Conservation (phyloP, 2,888 invertebrate species). For the Copidosoma aretas region DNA sequence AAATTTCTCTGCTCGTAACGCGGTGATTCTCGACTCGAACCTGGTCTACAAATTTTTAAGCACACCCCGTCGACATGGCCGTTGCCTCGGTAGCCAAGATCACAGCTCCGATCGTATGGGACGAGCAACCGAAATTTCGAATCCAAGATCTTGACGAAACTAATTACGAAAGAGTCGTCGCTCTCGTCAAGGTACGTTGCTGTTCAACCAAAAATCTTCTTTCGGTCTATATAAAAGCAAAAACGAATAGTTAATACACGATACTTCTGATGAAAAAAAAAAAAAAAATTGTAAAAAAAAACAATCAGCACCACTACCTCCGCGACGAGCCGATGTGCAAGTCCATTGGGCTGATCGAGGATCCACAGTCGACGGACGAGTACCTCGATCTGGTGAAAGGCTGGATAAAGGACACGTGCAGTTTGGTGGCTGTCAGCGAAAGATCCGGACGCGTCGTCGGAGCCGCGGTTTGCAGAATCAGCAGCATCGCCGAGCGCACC, state of each 20-base stretch:
- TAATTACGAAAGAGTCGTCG: conserved; percentile 50
- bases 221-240: background rate
- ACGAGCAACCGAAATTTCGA: conserved; percentile 43
- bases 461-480: conserved; percentile 47
- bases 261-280: background rate
- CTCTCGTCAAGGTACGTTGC: conserved; percentile 52
- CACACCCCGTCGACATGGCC: no score
- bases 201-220: background rate
- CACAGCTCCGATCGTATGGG: conserved; percentile 50
- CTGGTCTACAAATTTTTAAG: no score
- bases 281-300: conserved; percentile 9
- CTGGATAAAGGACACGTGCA: conserved; percentile 55
- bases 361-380: conserved; percentile 45
- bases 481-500: conserved; percentile 45
- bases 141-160: conserved; percentile 52
- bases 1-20: no score
- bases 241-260: background rate
- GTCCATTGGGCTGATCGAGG: conserved; percentile 45
- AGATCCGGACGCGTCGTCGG: conserved; percentile 53
- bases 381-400: conserved; percentile 48
- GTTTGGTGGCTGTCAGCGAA: conserved; percentile 52
- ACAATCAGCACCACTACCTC: conserved; percentile 51
- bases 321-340: conserved; percentile 53
- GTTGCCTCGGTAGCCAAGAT: conserved; percentile 37
- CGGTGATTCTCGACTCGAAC: no score